Percentiles rank a stretch among this genome's conserved stretches.
Evolutionary conservation across 2,797 vertebrate genomes (phyloP).

Genomic region (Liasis olivaceus): DNA sequence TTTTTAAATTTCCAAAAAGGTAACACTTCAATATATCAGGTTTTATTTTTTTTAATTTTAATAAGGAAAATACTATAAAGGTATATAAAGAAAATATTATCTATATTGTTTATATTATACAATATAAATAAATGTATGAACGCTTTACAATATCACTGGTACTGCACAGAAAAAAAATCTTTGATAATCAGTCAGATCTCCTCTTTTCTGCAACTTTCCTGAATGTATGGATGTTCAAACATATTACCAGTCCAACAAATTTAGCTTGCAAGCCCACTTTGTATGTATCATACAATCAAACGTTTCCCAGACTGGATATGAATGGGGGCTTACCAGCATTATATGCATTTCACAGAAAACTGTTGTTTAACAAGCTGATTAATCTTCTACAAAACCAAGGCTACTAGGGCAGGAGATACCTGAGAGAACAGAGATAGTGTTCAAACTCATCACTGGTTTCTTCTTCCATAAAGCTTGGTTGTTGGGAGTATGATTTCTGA

Average conservation of each 20-base stretch:
- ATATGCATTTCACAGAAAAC: not conserved
- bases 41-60: not conserved
- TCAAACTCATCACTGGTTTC: not conserved
- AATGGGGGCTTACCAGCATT: not conserved
- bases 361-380: not conserved
- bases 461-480: not conserved
- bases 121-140: conserved; percentile 15
- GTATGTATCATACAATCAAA: not conserved
- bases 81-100: not conserved
- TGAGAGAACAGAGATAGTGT: not conserved
- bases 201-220: not conserved
- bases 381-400: not conserved
- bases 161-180: conserved; percentile 21
- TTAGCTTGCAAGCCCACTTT: not conserved
- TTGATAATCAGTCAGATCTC: conserved; percentile 21
- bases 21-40: conserved; percentile 28
- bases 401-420: not conserved
- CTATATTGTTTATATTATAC: not conserved
- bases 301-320: not conserved
- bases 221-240: not conserved
- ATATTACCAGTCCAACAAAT: not conserved
- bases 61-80: not conserved
- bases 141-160: conserved; percentile 20
- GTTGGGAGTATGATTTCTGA: not conserved
- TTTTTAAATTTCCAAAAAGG: not conserved